A percentile compares a stretch with the other conserved stretches of the same genome.
phyloP scores from a whole-genome alignment of 2,113 vertebrate genomes.

The Nerophis lumbriciformis region DNA sequence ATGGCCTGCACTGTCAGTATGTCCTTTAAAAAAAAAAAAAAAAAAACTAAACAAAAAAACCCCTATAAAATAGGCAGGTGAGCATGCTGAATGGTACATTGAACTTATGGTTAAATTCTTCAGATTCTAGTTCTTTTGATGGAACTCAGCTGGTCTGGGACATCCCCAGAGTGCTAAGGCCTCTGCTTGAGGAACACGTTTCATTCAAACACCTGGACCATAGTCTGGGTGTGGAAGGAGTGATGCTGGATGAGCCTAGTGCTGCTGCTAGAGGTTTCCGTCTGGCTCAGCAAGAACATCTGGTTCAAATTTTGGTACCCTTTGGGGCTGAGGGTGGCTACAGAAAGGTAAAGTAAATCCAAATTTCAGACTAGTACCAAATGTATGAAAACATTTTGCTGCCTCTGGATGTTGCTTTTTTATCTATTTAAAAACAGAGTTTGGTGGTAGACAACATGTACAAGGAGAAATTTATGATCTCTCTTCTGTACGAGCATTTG shows the following conservation, averaged over 20 bases:
- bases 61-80: neutral
- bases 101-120: neutral
- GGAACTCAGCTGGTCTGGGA: slow-evolving; percentile 36
- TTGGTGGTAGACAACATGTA: slow-evolving; percentile 47
- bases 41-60: neutral
- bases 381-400: too few species aligned
- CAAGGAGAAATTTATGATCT: slow-evolving; percentile 42
- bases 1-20: slow-evolving; percentile 52
- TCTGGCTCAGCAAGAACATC: slow-evolving; percentile 13
- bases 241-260: slow-evolving; percentile 25
- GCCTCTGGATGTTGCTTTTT: neutral
- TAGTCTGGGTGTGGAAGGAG: slow-evolving; percentile 34
- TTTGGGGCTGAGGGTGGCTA: slow-evolving; percentile 50
- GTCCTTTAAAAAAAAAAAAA: neutral
- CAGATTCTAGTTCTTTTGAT: slow-evolving; percentile 43
- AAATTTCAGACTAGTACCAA: neutral
- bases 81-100: fast-evolving
- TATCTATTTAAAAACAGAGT: slow-evolving; percentile 26
- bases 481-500: slow-evolving; percentile 46
- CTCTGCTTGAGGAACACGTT: slow-evolving; percentile 15
- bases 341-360: slow-evolving; percentile 28
- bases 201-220: slow-evolving; percentile 32
- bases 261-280: slow-evolving; percentile 22
- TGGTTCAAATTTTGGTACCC: slow-evolving; percentile 42
- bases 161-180: slow-evolving; percentile 26